Percentiles rank a stretch among this genome's conserved stretches.
Conservation (phyloP, 23 tunicate species). For the Aplidium turbinatum region DNA sequence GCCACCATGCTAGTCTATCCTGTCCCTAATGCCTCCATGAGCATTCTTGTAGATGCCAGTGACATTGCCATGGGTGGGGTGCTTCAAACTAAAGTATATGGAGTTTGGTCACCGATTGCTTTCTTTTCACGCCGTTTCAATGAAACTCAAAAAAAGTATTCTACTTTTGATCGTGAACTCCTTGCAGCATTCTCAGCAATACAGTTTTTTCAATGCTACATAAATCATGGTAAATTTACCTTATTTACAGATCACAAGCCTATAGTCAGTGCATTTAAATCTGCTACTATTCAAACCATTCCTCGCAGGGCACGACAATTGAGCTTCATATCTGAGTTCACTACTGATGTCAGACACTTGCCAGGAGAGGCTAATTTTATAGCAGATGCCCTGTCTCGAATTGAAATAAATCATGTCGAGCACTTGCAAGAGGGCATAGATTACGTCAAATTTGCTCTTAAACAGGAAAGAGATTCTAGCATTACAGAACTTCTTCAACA, state of each 20-base stretch:
- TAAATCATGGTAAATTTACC: conserved; percentile 1
- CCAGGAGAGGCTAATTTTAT: conserved; percentile 8
- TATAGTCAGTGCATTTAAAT: conserved; percentile 10
- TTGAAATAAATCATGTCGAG: neutral
- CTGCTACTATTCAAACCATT: neutral
- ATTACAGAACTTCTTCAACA: neutral
- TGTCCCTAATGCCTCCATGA: neutral
- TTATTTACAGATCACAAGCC: conserved; percentile 35
- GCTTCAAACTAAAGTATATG: neutral
- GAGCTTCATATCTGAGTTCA: conserved; percentile 5
- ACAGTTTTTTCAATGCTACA: conserved; percentile 1
- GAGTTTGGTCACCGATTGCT: neutral
- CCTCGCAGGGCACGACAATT: conserved; percentile 12
- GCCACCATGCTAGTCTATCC: neutral
- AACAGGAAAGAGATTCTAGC: neutral
- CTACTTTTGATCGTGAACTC: conserved; percentile 27
- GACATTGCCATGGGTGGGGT: conserved; percentile 6
- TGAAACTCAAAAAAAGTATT: neutral
- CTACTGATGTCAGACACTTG: conserved; percentile 2
- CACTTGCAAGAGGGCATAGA: neutral
- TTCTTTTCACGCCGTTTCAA: conserved; percentile 32
- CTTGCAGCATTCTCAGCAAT: neutral
- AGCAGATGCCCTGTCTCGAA: conserved; percentile 33
- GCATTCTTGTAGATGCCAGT: neutral
- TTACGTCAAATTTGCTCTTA: neutral